These are phyloP conservation scores for Platysteira castanea DNA, from an alignment of 2,113 vertebrate genomes.

Conservation along the genomic window DNA sequence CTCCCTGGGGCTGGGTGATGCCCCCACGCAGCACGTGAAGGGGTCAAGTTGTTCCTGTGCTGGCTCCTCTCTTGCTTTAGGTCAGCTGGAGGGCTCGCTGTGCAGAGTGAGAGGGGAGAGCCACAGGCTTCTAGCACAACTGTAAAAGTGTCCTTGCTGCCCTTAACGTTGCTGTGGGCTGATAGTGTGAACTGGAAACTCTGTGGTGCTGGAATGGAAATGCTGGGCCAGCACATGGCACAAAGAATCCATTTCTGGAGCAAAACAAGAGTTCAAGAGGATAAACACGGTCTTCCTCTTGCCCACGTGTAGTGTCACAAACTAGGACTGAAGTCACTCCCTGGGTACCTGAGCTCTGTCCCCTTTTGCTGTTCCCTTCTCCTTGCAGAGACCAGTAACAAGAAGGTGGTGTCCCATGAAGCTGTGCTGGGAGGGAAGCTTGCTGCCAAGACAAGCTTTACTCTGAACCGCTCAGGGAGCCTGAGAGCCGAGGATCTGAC, in stretches of 20 bases:
- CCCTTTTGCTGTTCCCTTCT: background rate
- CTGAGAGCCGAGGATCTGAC: conserved; percentile 83
- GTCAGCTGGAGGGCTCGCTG: background rate
- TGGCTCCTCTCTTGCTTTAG: background rate
- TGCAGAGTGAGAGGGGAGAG: background rate
- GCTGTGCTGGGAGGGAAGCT: conserved; percentile 88
- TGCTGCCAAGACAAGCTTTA: conserved; percentile 93
- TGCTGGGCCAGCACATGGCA: background rate
- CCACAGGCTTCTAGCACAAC: background rate
- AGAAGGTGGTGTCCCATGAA: conserved; percentile 86
- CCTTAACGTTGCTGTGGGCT: background rate
- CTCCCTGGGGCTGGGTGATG: background rate
- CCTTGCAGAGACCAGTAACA: conserved; percentile 73
- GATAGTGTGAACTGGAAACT: background rate
- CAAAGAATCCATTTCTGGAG: background rate
- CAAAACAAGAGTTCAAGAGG: background rate
- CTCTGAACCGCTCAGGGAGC: conserved; percentile 84
- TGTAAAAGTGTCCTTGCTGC: background rate
- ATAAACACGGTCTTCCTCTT: background rate
- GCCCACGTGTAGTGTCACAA: background rate
- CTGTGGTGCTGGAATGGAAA: background rate
- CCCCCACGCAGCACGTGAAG: background rate
- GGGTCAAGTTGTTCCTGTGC: background rate
- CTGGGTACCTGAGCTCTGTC: background rate
- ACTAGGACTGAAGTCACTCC: background rate